Evolutionary conservation across 2,888 invertebrate genomes (phyloP), one percentile per base, ranked within the genome.

Genomic region (Gandaritis pyraliata): DNA sequence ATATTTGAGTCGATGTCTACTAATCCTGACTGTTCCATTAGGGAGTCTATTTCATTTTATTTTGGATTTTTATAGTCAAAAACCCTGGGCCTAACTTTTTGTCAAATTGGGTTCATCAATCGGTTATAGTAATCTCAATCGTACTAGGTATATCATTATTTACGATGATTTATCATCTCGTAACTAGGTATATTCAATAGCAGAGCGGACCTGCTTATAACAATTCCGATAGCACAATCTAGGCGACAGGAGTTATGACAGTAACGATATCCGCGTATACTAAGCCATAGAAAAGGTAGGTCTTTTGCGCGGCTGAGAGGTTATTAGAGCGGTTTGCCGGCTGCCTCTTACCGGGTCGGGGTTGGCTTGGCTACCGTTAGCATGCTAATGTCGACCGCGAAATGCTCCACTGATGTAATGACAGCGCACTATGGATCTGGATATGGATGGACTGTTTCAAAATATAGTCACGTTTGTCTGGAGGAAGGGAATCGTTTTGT

Each of bases 341-440:
- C 36, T 39, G 61, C 47, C 33, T 15, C 62, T 64, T 53, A 61
- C 60, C 62, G 58, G 61, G 68, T 71, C 74, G 68, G 73, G 72
- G 72, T 73, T 74, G 72, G 61, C 57, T 58, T 71, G 61, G 75
- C 80, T 80, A 88, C 90, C 88, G 88, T 88, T 90, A 89, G 81
- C 80, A 87, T 87, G 82, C 83, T 87, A 86, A 88, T 88, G 81
- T 72, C 77, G 78, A 86, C 86, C 84, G 84, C 86, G 79, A 83
- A 80, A 78, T 84, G 79, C 79, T 82, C 77, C 74, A 80, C 81
- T 78, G 79, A 82, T 78, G 81, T 84, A 83, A 85, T 85, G 82
- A 81, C 82, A 83, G 82, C 77, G 73, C 81, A 66, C 73, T 84
- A 78, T 81, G 83, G 77, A 69, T 66, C 65, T 71, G 69, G 67